Conservation (phyloP, 2,113 vertebrate genomes). For the Dissostichus mawsoni region DNA sequence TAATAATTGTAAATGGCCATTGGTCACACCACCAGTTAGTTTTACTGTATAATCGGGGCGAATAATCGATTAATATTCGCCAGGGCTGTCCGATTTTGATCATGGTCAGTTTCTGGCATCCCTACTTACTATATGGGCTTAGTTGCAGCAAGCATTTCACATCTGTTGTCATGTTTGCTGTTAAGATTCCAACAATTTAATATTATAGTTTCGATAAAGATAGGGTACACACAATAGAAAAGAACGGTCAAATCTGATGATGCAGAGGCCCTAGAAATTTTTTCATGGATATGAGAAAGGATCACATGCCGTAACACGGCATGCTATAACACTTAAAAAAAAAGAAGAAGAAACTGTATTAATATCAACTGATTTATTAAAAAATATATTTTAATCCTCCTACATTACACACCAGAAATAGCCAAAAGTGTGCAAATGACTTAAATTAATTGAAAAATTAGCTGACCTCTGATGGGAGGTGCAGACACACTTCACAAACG, state of each 20-base stretch:
- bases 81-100: too few relatives aligned
- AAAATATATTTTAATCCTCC: background rate
- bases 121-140: background rate
- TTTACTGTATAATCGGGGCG: too few relatives aligned
- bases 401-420: background rate
- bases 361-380: background rate
- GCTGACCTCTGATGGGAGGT: background rate
- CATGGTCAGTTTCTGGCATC: too few relatives aligned
- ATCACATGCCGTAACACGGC: too few relatives aligned
- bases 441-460: conserved; percentile 31
- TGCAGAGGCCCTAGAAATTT: background rate
- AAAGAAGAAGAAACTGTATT: background rate
- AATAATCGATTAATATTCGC: too few relatives aligned
- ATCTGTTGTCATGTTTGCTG: background rate
- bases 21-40: too few relatives aligned
- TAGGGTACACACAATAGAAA: background rate
- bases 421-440: background rate
- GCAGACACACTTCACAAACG: background rate
- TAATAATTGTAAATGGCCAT: too few relatives aligned
- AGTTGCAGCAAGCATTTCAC: conserved; percentile 4
- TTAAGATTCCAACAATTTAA: background rate
- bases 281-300: too few relatives aligned
- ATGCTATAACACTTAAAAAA: too few relatives aligned
- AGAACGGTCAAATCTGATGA: background rate
- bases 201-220: background rate